Conservation (phyloP, 1,140 invertebrate species). For the Zaprionus nigranus region DNA sequence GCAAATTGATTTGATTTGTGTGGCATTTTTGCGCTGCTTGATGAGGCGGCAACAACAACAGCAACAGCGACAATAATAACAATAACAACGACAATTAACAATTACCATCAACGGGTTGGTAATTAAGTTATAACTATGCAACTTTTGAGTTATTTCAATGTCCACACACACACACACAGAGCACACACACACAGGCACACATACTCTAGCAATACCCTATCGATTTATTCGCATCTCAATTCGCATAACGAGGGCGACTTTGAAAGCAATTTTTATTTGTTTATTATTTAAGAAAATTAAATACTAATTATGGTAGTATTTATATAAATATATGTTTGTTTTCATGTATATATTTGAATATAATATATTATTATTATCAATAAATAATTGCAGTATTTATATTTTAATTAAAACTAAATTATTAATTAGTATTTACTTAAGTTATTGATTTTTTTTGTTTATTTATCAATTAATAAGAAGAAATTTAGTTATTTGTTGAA, state of each 20-base stretch:
- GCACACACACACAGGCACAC: background rate
- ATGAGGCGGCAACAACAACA: conserved; percentile 50
- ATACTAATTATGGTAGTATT: no score
- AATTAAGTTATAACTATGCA: conserved; percentile 53
- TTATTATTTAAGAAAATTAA: background rate
- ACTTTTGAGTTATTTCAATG: conserved; percentile 46
- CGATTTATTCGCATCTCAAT: conserved; percentile 8
- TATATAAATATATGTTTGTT: no score
- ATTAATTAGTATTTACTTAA: no score
- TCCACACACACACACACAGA: background rate
- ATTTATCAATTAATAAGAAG: no score
- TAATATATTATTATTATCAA: no score
- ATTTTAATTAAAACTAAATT: no score
- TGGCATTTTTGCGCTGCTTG: conserved; percentile 59
- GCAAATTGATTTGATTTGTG: conserved; percentile 81
- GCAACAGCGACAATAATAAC: conserved; percentile 15
- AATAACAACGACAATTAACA: conserved; percentile 39
- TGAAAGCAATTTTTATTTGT: conserved; percentile 6
- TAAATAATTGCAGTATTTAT: no score
- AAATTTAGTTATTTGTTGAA: no score
- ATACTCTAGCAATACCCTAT: background rate
- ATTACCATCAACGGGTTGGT: conserved; percentile 37
- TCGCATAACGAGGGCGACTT: background rate
- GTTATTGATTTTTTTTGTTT: no score
- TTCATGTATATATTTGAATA: no score